Conservation (phyloP, 2,797 vertebrate species). For the Ctenochaetus hawaiiensis region DNA sequence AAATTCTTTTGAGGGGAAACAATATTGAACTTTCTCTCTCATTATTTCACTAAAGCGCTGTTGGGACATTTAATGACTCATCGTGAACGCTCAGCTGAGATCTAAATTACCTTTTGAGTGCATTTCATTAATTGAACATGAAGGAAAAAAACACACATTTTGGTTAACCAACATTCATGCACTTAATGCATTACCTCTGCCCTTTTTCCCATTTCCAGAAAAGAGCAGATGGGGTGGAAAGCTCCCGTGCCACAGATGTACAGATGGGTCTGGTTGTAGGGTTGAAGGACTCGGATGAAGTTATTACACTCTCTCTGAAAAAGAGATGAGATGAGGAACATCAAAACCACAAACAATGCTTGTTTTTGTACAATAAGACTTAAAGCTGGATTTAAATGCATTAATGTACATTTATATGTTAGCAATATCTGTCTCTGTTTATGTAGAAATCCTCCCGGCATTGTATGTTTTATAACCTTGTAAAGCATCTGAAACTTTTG, state of each 20-base stretch:
- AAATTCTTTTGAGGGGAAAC: conserved; percentile 3
- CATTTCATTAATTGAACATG: conserved; percentile 39
- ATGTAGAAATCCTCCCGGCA: conserved; percentile 29
- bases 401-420: neutral
- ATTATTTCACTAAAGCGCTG: conserved; percentile 25
- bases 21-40: conserved; percentile 24
- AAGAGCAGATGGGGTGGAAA: conserved; percentile 97
- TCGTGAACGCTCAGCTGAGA: conserved; percentile 6
- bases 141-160: neutral
- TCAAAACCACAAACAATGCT: neutral
- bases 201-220: conserved; percentile 95
- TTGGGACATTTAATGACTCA: conserved; percentile 26
- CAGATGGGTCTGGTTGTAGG: conserved; percentile 96
- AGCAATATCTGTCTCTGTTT: conserved; percentile 37
- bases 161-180: neutral
- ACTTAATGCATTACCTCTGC: conserved; percentile 89
- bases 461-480: conserved; percentile 19
- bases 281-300: conserved; percentile 95
- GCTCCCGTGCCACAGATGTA: conserved; percentile 97
- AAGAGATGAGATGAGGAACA: conserved; percentile 35
- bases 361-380: conserved; percentile 11
- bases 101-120: conserved; percentile 39
- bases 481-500: conserved; percentile 22
- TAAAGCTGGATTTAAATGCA: conserved; percentile 34
- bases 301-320: conserved; percentile 97